These are phyloP conservation scores for Oryctes rhinoceros DNA, from an alignment of 1,140 invertebrate genomes.

Conservation along the genomic window DNA sequence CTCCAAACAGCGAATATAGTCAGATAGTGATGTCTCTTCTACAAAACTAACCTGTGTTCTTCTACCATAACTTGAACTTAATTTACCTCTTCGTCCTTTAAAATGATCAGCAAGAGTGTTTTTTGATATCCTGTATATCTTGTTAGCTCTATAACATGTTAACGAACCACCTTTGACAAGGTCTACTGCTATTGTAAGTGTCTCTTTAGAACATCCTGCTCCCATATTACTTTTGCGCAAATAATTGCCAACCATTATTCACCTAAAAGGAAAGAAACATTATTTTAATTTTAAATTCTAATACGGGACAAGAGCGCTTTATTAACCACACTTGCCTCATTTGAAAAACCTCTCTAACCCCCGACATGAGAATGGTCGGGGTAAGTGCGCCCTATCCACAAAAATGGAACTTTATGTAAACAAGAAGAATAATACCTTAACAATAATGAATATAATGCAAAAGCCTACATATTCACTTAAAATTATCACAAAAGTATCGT, in stretches of 20 bases:
- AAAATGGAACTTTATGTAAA: constrained; percentile 8
- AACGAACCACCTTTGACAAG: constrained; percentile 16
- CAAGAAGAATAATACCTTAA: constrained; percentile 14
- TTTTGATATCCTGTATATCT: constrained; percentile 27
- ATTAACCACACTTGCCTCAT: neutral
- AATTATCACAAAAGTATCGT: neutral
- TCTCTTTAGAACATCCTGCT: constrained; percentile 77
- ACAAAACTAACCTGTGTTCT: neutral
- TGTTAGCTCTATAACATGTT: constrained; percentile 36
- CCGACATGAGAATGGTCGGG: neutral
- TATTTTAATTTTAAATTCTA: constrained; percentile 18
- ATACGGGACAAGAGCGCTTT: constrained; percentile 14
- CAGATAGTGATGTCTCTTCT: neutral
- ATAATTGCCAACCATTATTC: constrained; percentile 36
- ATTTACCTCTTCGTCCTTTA: constrained; percentile 10
- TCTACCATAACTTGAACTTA: constrained; percentile 35
- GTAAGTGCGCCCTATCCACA: constrained; percentile 8
- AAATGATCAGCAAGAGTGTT: constrained; percentile 6
- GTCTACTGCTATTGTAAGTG: constrained; percentile 60
- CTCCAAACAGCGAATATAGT: constrained; percentile 1
- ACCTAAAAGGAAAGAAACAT: constrained; percentile 14
- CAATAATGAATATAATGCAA: constrained; percentile 17
- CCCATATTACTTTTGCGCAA: constrained; percentile 25
- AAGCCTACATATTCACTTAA: neutral
- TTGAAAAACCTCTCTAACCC: neutral